These are phyloP conservation scores for Acanthochromis polyacanthus DNA, from an alignment of 2,113 vertebrate genomes.

Conservation along the genomic window DNA sequence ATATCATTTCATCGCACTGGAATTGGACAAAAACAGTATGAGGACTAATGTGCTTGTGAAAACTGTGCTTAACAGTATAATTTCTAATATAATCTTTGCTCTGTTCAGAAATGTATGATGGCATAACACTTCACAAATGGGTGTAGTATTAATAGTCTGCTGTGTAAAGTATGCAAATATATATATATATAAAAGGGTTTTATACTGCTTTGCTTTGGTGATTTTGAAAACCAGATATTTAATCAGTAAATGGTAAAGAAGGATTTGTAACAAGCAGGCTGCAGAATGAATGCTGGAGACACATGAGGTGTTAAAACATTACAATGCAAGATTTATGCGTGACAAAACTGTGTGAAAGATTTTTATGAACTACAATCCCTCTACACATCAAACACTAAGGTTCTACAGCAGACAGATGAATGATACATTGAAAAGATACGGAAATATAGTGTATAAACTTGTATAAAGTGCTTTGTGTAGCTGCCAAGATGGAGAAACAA, in stretches of 20 bases:
- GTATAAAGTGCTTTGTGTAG: slow-evolving; percentile 3
- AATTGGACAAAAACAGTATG: slow-evolving; percentile 2
- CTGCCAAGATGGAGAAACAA: slow-evolving; percentile 31
- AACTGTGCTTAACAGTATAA: slow-evolving; percentile 8
- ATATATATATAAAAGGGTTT: not conserved
- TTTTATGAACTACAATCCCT: not conserved
- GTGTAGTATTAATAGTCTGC: not conserved
- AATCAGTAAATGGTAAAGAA: not conserved
- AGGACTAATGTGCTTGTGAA: slow-evolving; percentile 3
- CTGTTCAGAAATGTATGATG: not conserved
- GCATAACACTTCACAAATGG: not conserved
- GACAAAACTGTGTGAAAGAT: not conserved
- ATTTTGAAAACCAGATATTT: not conserved
- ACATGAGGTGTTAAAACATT: not conserved
- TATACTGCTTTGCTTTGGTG: not conserved
- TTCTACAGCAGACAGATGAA: slow-evolving; percentile 4
- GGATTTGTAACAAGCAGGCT: not conserved
- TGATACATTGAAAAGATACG: not conserved
- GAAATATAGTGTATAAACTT: not conserved
- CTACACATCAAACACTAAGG: not conserved
- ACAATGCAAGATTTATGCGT: not conserved
- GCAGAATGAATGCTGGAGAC: not conserved
- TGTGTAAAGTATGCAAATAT: not conserved
- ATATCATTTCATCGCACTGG: slow-evolving; percentile 14
- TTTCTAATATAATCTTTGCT: not conserved